phyloP scores from a whole-genome alignment of 1,140 invertebrate genomes.

The Pararge aegeria region DNA sequence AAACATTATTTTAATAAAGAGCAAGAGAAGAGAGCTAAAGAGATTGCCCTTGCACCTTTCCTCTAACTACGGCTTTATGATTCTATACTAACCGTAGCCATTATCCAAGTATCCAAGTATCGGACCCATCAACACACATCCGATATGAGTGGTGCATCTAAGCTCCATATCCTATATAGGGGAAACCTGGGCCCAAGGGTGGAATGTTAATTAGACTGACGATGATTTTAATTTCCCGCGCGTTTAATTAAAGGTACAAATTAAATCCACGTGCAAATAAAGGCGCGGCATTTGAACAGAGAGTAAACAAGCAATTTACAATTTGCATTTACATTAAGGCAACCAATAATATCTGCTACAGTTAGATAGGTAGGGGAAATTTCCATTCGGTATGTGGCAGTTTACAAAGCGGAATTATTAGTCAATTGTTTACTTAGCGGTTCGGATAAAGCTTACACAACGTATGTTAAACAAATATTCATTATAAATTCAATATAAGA shows the following conservation, averaged over 20 bases:
- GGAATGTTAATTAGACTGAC: too few species aligned
- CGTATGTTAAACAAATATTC: conserved; percentile 12
- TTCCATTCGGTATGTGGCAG: conserved; percentile 61
- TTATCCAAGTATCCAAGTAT: too few species aligned
- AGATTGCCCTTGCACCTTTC: too few species aligned
- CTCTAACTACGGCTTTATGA: too few species aligned
- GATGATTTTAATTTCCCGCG: background rate
- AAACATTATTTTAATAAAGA: too few species aligned
- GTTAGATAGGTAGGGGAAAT: conserved; percentile 45
- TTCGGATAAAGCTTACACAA: conserved; percentile 49
- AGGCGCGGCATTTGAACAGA: conserved; percentile 32
- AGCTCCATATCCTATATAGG: too few species aligned
- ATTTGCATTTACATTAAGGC: conserved; percentile 58
- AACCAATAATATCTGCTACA: conserved; percentile 47
- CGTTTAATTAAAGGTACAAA: conserved; percentile 52
- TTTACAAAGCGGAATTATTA: conserved; percentile 66
- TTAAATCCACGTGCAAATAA: conserved; percentile 41
- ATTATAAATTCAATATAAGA: background rate
- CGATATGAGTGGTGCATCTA: too few species aligned
- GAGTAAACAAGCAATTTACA: conserved; percentile 42
- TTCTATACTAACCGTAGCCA: too few species aligned
- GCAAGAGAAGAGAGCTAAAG: too few species aligned
- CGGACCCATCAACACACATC: too few species aligned
- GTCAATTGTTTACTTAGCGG: conserved; percentile 61
- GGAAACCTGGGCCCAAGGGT: too few species aligned